A percentile compares a stretch with the other conserved stretches of the same genome.
phyloP scores from a whole-genome alignment of 2,797 vertebrate species.

The Danio choprae region DNA sequence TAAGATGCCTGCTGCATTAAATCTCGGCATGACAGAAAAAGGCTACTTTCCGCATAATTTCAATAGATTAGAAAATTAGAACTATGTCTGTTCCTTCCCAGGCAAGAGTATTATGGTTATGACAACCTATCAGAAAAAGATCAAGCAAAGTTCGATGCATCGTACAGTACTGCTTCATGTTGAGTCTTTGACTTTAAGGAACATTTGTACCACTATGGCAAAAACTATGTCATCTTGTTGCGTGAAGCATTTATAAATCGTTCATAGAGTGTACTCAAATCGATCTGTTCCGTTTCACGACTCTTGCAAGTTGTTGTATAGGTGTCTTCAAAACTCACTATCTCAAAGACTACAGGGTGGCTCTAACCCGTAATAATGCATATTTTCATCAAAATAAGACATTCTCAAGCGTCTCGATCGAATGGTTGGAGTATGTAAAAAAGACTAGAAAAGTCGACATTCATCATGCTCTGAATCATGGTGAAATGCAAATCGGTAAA shows the following conservation, averaged over 20 bases:
- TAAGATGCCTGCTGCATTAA: too few species aligned
- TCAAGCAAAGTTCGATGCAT: fast-evolving
- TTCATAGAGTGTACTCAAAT: too few species aligned
- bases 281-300: background rate
- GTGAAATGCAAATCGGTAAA: too few species aligned
- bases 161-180: fast-evolving
- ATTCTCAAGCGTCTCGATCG: background rate
- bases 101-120: background rate
- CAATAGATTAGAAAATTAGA: too few species aligned
- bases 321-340: background rate
- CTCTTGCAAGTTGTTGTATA: background rate
- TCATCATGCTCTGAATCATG: too few species aligned
- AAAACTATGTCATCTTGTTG: background rate
- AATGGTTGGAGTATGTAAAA: background rate
- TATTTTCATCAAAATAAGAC: background rate
- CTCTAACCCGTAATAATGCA: background rate
- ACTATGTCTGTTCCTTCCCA: too few species aligned
- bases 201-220: fast-evolving
- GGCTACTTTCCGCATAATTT: too few species aligned
- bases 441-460: too few species aligned
- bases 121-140: background rate
- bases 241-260: background rate
- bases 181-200: background rate
- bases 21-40: too few species aligned
- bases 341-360: background rate